Percentiles rank a stretch among this genome's conserved stretches.
Evolutionary conservation across 2,888 invertebrate genomes (phyloP).

Genomic region (Euproctis similis): DNA sequence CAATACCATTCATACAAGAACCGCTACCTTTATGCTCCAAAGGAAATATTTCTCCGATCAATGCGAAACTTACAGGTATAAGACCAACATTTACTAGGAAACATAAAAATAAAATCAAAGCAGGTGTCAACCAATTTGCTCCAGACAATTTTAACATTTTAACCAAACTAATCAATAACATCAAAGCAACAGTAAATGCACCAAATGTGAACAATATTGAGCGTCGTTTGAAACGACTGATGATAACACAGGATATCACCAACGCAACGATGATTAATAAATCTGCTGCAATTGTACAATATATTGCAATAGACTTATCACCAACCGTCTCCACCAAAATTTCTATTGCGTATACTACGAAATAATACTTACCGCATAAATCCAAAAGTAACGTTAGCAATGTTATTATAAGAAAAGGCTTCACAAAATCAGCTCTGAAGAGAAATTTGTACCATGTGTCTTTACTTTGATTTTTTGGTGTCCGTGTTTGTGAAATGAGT

Average conservation of each 20-base stretch:
- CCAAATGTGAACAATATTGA: not conserved
- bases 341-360: not conserved
- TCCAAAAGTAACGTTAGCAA: not conserved
- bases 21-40: conserved; percentile 2
- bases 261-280: not conserved
- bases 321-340: not conserved
- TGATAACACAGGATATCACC: not conserved
- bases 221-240: conserved; percentile 1
- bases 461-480: not conserved
- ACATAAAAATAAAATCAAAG: not conserved
- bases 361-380: conserved; percentile 1
- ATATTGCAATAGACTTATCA: conserved; percentile 1
- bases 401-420: not conserved
- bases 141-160: not conserved
- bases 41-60: conserved; percentile 1
- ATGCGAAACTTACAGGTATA: not conserved
- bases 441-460: not conserved
- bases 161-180: conserved; percentile 1
- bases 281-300: conserved; percentile 1
- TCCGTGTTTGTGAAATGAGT: not conserved
- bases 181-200: not conserved
- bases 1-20: not conserved
- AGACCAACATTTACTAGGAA: not conserved
- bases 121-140: not conserved
- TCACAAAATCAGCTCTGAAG: not conserved